Percentiles rank a stretch among this genome's conserved stretches.
Conservation (phyloP, 2,797 vertebrate genomes). For the Meriones psammophilus region DNA sequence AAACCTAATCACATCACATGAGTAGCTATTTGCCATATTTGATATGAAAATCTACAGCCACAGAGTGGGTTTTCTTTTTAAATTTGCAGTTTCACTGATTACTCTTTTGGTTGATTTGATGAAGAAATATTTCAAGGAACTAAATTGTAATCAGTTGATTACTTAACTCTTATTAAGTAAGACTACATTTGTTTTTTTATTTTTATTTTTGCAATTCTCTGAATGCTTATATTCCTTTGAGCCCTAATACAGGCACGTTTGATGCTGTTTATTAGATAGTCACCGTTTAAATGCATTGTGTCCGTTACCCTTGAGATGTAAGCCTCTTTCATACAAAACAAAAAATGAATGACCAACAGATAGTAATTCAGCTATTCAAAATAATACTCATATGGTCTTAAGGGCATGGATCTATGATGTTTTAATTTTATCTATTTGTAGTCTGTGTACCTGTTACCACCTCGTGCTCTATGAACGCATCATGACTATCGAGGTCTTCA, state of each 20-base stretch:
- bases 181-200: background rate
- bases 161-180: constrained; percentile 2
- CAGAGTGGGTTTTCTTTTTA: background rate
- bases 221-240: background rate
- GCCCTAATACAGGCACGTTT: background rate
- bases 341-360: background rate
- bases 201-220: background rate
- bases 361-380: background rate
- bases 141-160: background rate
- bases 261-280: background rate
- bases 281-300: background rate
- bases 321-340: background rate
- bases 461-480: background rate
- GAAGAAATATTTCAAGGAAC: constrained; percentile 2
- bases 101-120: background rate
- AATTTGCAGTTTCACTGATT: background rate
- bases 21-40: background rate
- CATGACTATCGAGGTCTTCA: background rate
- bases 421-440: background rate
- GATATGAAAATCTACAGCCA: background rate
- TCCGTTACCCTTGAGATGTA: background rate
- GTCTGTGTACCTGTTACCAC: background rate
- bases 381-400: background rate
- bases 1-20: background rate
- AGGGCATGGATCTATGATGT: background rate